phyloP scores from a whole-genome alignment of 2,797 vertebrate genomes.

The Sarcophilus harrisii region DNA sequence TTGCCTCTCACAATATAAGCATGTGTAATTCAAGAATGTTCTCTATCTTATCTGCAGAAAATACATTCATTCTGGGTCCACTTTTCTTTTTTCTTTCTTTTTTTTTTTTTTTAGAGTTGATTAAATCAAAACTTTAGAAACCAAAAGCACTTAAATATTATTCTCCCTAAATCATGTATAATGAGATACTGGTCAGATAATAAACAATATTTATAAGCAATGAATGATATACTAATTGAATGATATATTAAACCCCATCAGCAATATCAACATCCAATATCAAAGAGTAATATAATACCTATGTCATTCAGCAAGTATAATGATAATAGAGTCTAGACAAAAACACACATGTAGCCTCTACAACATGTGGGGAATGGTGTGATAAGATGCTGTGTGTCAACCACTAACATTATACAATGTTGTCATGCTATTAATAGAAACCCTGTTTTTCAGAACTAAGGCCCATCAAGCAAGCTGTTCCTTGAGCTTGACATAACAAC shows the following conservation, averaged over 20 bases:
- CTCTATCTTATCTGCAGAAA: background rate
- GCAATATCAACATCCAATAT: constrained; percentile 23
- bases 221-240: constrained; percentile 44
- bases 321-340: background rate
- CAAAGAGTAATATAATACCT: constrained; percentile 40
- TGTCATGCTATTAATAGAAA: too few species aligned
- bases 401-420: background rate
- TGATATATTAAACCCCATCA: constrained; percentile 50
- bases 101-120: background rate
- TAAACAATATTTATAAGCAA: constrained; percentile 8
- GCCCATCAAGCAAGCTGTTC: too few species aligned
- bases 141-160: constrained; percentile 46
- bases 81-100: background rate
- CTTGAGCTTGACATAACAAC: too few species aligned
- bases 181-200: constrained; percentile 46
- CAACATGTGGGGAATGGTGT: background rate
- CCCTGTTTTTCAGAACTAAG: too few species aligned
- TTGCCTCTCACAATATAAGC: background rate
- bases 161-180: constrained; percentile 36
- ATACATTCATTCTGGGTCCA: background rate
- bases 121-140: background rate
- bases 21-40: background rate
- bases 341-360: background rate
- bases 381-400: background rate
- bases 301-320: background rate